Base-by-base conservation (phyloP, 2,888 invertebrate genomes). In the Pammene fasciana region DNA sequence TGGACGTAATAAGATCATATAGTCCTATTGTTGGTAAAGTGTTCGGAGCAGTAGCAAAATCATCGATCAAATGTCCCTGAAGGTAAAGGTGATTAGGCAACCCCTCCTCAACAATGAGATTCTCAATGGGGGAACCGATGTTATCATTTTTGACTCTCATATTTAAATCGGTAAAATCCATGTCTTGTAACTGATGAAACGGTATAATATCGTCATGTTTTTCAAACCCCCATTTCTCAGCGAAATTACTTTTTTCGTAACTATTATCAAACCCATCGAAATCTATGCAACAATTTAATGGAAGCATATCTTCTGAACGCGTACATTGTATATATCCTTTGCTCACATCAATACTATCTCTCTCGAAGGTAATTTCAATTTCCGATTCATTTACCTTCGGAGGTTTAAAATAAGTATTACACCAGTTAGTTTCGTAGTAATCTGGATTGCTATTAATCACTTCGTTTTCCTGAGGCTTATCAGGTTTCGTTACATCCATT, bases 171-270 rank as follows among this genome's bases (percentile, higher is more conserved):
- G 8, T 43, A 26, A 46, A 45, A 5, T 45, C 59, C n/a, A 9
- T 26, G 59, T 45, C 45, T 4, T 59, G 45, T 5, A 59, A 45
- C 11, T 18, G n/a, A 59, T 59, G 59, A 26, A 59, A 59, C 8
- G 59, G 45, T 45, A 59, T 18, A n/a, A 46, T 45, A n/a, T 59
- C 45, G 13, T 34, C 59, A 26, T 59, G 45, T 34, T 45, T 16
- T 18, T 14, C 38, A 16, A 50, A 61, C 13, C 36, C 38, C 9
- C 38, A 18, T 13, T 50, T 61, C 48, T 38, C 5, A 18, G 38
- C 2, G 38, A 18, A 5, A 5, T 0, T 9, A 45, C 46, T n/a
- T 1, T 1, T 50, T 38, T 38, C 50, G 14, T 11, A 50, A 0
- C 34, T 61, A 18, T 16, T 16, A 14, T 38, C 11, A 16, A 13